Base-by-base conservation (phyloP, 2,888 invertebrate species). In the Calliscelio sp. region DNA sequence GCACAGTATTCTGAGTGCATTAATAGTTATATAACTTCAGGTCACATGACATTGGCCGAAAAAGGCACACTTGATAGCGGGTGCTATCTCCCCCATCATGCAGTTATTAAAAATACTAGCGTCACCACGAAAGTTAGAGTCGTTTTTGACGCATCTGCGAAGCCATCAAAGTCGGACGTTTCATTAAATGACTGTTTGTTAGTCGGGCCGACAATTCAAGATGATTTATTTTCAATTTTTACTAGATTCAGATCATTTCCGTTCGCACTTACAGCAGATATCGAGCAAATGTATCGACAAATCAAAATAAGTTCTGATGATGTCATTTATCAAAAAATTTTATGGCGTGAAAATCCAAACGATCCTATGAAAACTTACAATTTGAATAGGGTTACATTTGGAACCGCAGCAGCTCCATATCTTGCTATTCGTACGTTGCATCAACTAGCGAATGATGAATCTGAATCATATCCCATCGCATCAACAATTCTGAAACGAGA, bases 41-140 rank as follows among this genome's bases (percentile, higher is more conserved):
- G n/a, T n/a, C n/a, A n/a, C n/a, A n/a, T n/a, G n/a, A n/a, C n/a
- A n/a, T n/a, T n/a, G n/a, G n/a, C n/a, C n/a, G n/a, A n/a, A n/a
- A n/a, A n/a, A n/a, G n/a, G n/a, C n/a, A n/a, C n/a, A n/a, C n/a
- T n/a, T n/a, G n/a, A n/a, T n/a, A n/a, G n/a, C 35, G 85, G 80
- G 11, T 87, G 78, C 77, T 83, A 86, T 41, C 46, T 87, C 35
- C 82, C 83, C 0, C 86, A 85, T 32, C 85, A 86, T 53, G 81
- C 79, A 32, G 81, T 87, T n/a, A 28, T 85, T 10, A 86, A 87
- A 65, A 7, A 6, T 0, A 38, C 68, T 0, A 68, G 53, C n/a
- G 20, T 35, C 11, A 65, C 65, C 1, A 65, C 53, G 0, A 68
- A 68, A n/a, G 68, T 68, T 0, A 20, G 68, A 2, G 68, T 80